Base-by-base conservation (phyloP, 2,888 invertebrate genomes). In the Tinea semifulvella region DNA sequence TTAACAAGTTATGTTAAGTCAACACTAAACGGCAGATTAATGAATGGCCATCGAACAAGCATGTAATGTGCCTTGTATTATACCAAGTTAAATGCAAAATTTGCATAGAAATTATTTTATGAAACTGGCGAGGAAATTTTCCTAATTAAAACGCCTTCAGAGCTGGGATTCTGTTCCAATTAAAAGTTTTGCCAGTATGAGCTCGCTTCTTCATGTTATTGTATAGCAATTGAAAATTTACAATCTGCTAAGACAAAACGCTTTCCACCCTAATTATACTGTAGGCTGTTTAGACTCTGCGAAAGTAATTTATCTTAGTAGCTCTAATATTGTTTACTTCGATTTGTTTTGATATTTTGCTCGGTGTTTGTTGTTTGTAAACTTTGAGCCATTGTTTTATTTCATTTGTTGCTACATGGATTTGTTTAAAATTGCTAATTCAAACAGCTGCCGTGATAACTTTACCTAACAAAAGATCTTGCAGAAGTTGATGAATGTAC, bases 101-200 rank as follows among this genome's bases (percentile, higher is more conserved):
- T 80, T 77, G 76, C 79, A 80, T 79, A 68, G 76, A 77, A 76
- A 79, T 80, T 76, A 80, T 80, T 75, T 69, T 64, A 65, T 67
- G 70, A 43, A 43, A 43, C 31, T 31, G 66, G 65, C 66, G 71
- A 64, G 73, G 68, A 75, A 77, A 77, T 70, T 75, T 75, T 73
- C 70, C 75, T 77, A 77, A 77, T 77, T 77, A 77, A 76, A 77
- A 75, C 71, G 76, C 72, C 75, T 76, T 71, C 66, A 67, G 61
- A 62, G 67, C 65, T 57, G 59, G 71, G 75, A 77, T 77, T 75
- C 68, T 63, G 71, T 68, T 68, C 71, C 79, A 80, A 80, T 80
- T 79, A 77, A 77, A 80, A 80, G 77, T 79, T 80, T 63, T 53
- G 56, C 62, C 55, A 61, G 60, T 57, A 57, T 55, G 56, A 51